A percentile compares a stretch with the other conserved stretches of the same genome.
Conservation (phyloP, 1,140 invertebrate species). For the Apis cerana region DNA sequence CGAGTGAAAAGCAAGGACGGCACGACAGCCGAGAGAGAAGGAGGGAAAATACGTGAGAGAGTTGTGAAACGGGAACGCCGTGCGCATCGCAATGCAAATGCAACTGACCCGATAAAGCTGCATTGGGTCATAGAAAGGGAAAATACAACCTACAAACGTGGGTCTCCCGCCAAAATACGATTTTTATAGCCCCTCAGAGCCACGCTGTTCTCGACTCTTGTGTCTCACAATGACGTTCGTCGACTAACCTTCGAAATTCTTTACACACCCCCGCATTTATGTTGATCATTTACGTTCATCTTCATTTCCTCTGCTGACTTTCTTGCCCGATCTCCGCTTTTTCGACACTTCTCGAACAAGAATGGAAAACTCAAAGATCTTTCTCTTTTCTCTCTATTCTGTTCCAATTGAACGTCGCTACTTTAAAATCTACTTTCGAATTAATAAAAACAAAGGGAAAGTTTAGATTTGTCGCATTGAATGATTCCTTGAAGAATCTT, state of each 20-base stretch:
- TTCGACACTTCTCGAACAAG: neutral
- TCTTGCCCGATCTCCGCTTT: neutral
- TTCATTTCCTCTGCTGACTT: slow-evolving; percentile 10
- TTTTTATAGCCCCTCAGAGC: slow-evolving; percentile 69
- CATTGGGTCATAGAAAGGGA: slow-evolving; percentile 79
- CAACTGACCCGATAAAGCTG: slow-evolving; percentile 77
- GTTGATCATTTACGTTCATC: slow-evolving; percentile 28
- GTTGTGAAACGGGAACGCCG: slow-evolving; percentile 55
- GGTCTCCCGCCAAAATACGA: slow-evolving; percentile 72
- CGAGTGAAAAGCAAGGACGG: neutral
- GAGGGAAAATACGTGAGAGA: slow-evolving; percentile 49
- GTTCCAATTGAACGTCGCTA: neutral
- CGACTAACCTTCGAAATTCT: neutral
- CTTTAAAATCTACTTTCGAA: slow-evolving; percentile 30
- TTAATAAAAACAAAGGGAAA: neutral
- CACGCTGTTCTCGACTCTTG: slow-evolving; percentile 41
- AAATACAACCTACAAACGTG: slow-evolving; percentile 76
- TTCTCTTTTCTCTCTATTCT: neutral
- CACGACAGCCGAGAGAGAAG: neutral
- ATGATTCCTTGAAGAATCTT: neutral
- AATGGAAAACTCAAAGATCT: slow-evolving; percentile 8
- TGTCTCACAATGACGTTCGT: slow-evolving; percentile 20
- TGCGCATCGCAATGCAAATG: slow-evolving; percentile 72
- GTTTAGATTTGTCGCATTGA: neutral
- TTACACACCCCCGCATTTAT: neutral